phyloP scores from a whole-genome alignment of 1,140 invertebrate genomes.

The Hypsibius dujardini region DNA sequence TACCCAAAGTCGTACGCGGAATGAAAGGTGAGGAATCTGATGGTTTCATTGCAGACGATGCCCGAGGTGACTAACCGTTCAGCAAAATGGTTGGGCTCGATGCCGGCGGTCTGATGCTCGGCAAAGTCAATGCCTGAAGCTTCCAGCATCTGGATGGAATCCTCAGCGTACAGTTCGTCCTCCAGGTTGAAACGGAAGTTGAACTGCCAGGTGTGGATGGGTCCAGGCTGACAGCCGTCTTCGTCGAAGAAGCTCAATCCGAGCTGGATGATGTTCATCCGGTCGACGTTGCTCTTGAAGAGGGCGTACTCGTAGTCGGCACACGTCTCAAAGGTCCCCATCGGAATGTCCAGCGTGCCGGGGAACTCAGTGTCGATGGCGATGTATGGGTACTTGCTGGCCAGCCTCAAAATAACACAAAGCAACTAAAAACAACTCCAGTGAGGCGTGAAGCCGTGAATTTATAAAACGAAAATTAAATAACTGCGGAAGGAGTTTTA shows the following conservation, averaged over 20 bases:
- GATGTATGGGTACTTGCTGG: constrained; percentile 23
- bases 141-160: constrained; percentile 44
- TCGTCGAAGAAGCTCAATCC: constrained; percentile 88
- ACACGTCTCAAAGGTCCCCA: constrained; percentile 83
- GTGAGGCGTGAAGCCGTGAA: too few species aligned
- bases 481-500: too few species aligned
- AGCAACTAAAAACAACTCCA: too few species aligned
- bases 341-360: constrained; percentile 85
- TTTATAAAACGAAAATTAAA: too few species aligned
- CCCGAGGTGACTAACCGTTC: constrained; percentile 90
- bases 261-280: constrained; percentile 82
- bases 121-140: constrained; percentile 94
- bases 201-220: constrained; percentile 86
- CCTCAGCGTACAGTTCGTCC: not conserved
- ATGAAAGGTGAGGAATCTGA: constrained; percentile 96
- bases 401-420: too few species aligned
- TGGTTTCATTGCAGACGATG: constrained; percentile 78
- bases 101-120: constrained; percentile 91
- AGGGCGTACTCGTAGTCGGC: constrained; percentile 91
- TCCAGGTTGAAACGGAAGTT: constrained; percentile 85
- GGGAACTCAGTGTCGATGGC: constrained; percentile 86
- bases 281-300: constrained; percentile 84
- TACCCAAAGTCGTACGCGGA: constrained; percentile 97
- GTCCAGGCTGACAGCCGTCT: constrained; percentile 67
- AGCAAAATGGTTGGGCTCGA: constrained; percentile 85